Conservation (phyloP, 64 coral and sea anemone species). For the Pachyseris speciosa region DNA sequence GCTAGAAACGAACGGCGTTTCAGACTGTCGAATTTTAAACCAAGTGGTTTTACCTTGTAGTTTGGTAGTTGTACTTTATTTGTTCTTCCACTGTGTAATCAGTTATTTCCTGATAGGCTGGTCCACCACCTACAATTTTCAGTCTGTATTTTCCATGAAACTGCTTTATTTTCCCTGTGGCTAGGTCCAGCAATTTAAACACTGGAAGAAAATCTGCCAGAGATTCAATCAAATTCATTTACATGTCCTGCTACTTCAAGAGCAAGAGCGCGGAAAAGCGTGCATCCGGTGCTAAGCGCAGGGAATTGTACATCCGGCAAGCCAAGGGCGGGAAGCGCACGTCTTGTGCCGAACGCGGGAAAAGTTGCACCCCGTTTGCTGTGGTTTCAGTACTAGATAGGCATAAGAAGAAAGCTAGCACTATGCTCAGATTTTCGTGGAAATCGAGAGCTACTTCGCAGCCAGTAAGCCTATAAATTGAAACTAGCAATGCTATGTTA, state of each 20-base stretch:
- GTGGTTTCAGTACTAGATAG: too few species aligned
- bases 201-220: slow-evolving; percentile 86
- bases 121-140: slow-evolving; percentile 86
- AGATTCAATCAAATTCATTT: too few species aligned
- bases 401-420: too few species aligned
- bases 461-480: background rate
- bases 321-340: too few species aligned
- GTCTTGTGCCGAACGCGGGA: background rate
- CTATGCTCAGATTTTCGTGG: too few species aligned
- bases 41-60: slow-evolving; percentile 28
- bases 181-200: slow-evolving; percentile 78
- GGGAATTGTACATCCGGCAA: too few species aligned
- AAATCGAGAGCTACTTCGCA: background rate
- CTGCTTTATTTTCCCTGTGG: slow-evolving; percentile 54
- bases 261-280: too few species aligned
- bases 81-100: slow-evolving; percentile 73
- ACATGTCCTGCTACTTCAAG: too few species aligned
- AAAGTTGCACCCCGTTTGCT: background rate
- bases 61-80: slow-evolving; percentile 74
- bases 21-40: too few species aligned
- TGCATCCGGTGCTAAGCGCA: too few species aligned
- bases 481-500: background rate
- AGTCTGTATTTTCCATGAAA: slow-evolving; percentile 80
- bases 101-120: slow-evolving; percentile 49
- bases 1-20: too few species aligned